Conservation (phyloP, 1,140 invertebrate genomes). For the Arion vulgaris region DNA sequence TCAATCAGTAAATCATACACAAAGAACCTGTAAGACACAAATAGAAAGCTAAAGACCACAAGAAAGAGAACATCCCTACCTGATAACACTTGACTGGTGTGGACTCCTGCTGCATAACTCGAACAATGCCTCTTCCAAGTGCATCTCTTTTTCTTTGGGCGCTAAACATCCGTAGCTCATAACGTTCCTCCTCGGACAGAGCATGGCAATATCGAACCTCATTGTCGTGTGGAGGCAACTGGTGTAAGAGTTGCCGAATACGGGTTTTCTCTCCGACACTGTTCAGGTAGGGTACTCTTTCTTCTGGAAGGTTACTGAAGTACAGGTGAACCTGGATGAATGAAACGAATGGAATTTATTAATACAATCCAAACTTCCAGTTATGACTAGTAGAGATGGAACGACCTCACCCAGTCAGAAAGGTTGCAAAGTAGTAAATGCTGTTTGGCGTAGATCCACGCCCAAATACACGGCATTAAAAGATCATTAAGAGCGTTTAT, state of each 20-base stretch:
- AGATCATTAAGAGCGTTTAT: no score
- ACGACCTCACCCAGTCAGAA: no score
- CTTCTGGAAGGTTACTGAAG: conserved; percentile 94
- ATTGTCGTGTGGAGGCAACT: conserved; percentile 97
- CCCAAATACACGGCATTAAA: no score
- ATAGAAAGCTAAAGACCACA: no score
- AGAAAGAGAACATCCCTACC: conserved; percentile 74
- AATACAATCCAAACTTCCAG: no score
- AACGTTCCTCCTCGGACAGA: conserved; percentile 89
- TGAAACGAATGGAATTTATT: conserved; percentile 3
- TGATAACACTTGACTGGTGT: conserved; percentile 81
- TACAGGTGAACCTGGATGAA: conserved; percentile 91
- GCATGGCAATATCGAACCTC: conserved; percentile 92
- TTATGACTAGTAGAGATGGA: no score
- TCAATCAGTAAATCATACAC: no score
- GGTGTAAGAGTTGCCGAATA: conserved; percentile 92
- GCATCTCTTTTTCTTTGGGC: conserved; percentile 93
- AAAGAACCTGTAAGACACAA: no score
- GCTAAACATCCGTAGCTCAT: conserved; percentile 92
- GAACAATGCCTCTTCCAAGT: conserved; percentile 90
- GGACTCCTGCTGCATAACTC: conserved; percentile 79
- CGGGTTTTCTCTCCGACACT: conserved; percentile 95
- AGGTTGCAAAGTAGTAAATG: no score
- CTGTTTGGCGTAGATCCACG: no score
- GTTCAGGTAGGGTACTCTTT: conserved; percentile 97